These are phyloP conservation scores for Otolemur garnettii DNA, from an alignment of 2,113 vertebrate genomes.

Conservation along the genomic window DNA sequence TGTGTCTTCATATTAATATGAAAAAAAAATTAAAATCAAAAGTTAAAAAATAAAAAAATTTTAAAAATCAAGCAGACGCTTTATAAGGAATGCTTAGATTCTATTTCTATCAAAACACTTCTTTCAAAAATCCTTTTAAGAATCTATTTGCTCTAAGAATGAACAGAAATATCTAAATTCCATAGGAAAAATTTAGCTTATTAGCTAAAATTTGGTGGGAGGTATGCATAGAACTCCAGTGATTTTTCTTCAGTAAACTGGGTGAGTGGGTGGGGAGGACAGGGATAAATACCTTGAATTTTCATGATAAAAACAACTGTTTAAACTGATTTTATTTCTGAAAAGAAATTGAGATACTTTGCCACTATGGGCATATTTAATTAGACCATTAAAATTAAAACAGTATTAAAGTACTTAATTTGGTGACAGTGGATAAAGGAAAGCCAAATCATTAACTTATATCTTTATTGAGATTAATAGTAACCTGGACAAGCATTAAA, in stretches of 20 bases:
- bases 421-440: neutral
- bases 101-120: slow-evolving; percentile 20
- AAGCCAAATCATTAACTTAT: slow-evolving; percentile 8
- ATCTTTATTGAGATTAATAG: neutral
- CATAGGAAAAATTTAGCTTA: neutral
- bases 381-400: neutral
- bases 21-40: no score
- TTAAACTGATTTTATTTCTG: slow-evolving; percentile 16
- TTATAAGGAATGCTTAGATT: neutral
- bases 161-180: neutral
- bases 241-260: slow-evolving; percentile 4
- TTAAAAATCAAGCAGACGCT: neutral
- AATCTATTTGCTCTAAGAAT: neutral
- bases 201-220: neutral
- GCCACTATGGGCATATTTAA: neutral
- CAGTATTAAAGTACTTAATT: neutral
- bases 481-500: slow-evolving; percentile 16
- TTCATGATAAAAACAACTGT: neutral
- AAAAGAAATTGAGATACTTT: neutral
- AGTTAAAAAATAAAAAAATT: neutral
- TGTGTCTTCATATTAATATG: no score
- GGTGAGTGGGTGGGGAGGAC: neutral
- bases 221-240: neutral
- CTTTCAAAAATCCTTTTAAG: neutral
- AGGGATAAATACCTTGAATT: neutral